Base-by-base conservation (phyloP, 2,797 vertebrate species). In the Acanthurus lineatus region DNA sequence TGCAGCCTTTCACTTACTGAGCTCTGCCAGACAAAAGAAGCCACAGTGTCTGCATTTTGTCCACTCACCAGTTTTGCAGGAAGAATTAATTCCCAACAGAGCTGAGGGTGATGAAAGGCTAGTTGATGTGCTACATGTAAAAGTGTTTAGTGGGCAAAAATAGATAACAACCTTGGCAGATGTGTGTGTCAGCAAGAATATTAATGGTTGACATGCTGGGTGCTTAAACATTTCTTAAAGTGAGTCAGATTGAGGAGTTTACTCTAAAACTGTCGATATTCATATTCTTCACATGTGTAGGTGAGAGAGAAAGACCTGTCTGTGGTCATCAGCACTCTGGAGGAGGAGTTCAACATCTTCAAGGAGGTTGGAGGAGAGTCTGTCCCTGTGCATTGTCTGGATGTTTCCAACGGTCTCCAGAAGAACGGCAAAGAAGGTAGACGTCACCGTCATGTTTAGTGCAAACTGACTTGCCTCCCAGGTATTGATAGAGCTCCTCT, bases 271-370 rank as follows among this genome's bases (percentile, higher is more conserved):
- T 14, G 0, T 44, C 17, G 1, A 59, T 68, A 10, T 81, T 60
- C 48, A 57, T 64, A 16, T 49, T 53, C 16, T 32, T 32, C 19
- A 22, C 45, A 12, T 48, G 6, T 15, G 70, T 80, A 99, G 98
- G 97, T 99, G 58, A 95, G 95, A 74, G 98, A 99, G 86, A 96
- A 96, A 70, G 98, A 99, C 89, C 91, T 99, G 73, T 94, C 98
- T 0, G 94, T 97, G 42, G 98, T 99, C 73, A 91, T 98, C 84
- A 94, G 95, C 85, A 98, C 98, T 0, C 92, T 99, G 84, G 94
- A 96, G 0, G 96, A 95, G 72, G 98, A 99, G 86, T 98, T 99
- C 0, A 95, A 95, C 59, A 98, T 99, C 89, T 99, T 96, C 94
- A 95, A 73, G 61, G 98, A 99, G 90, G 96, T 96, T 77, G 93